These are phyloP conservation scores for Danio kyathit DNA, from an alignment of 2,797 vertebrate genomes.

Conservation along the genomic window DNA sequence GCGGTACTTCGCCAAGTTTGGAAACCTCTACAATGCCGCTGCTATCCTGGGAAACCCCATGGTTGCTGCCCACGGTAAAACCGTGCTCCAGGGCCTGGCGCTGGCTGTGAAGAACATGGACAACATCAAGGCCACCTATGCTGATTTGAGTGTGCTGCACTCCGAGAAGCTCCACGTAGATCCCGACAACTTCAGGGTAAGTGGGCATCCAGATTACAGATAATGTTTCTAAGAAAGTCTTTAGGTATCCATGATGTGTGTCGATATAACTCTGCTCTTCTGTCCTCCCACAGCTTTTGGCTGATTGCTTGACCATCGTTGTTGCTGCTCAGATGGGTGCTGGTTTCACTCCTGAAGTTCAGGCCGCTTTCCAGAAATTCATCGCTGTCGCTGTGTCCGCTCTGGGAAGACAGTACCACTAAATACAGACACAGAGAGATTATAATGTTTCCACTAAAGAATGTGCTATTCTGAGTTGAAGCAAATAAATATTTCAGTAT, in stretches of 20 bases:
- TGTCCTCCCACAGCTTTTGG: slow-evolving; percentile 72
- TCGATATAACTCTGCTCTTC: background rate
- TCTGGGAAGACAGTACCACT: slow-evolving; percentile 79
- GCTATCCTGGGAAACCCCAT: slow-evolving; percentile 76
- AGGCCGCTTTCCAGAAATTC: slow-evolving; percentile 79
- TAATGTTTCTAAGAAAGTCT: background rate
- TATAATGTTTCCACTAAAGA: background rate
- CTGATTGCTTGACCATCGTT: slow-evolving; percentile 73
- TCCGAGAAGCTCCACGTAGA: slow-evolving; percentile 82
- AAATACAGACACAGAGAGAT: slow-evolving; percentile 16
- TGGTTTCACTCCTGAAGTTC: slow-evolving; percentile 70
- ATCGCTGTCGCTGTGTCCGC: slow-evolving; percentile 69
- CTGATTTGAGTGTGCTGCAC: slow-evolving; percentile 78
- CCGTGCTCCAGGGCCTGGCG: slow-evolving; percentile 77
- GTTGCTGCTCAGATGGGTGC: slow-evolving; percentile 66
- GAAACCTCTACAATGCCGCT: slow-evolving; percentile 74
- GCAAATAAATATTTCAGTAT: slow-evolving; percentile 27
- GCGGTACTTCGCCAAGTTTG: slow-evolving; percentile 80
- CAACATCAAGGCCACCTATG: slow-evolving; percentile 70
- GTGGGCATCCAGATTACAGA: background rate
- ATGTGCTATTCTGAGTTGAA: slow-evolving; percentile 9
- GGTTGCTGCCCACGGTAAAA: slow-evolving; percentile 77
- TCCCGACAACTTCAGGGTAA: slow-evolving; percentile 82
- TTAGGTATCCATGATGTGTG: background rate
- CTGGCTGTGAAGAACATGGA: slow-evolving; percentile 79